These are phyloP conservation scores for Goniozus legneri DNA, from an alignment of 1,140 invertebrate species.

Conservation along the genomic window DNA sequence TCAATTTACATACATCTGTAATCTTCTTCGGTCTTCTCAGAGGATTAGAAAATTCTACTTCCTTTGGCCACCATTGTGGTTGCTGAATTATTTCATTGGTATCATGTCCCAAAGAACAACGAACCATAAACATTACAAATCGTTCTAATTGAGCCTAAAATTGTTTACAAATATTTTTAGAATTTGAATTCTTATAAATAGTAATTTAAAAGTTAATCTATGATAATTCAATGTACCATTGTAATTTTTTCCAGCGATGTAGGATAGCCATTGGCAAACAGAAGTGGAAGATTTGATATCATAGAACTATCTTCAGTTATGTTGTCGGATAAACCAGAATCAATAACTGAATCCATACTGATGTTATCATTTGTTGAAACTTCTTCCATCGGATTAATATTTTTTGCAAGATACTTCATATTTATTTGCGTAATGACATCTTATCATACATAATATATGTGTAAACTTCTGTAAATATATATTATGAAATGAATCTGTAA, in stretches of 20 bases:
- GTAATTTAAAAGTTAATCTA: not conserved
- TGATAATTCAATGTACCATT: conserved; percentile 35
- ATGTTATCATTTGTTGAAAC: not conserved
- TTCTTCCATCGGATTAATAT: not conserved
- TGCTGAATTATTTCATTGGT: conserved; percentile 57
- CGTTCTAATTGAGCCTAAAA: conserved; percentile 60
- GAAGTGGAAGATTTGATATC: conserved; percentile 65
- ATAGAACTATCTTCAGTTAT: conserved; percentile 48
- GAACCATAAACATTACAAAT: conserved; percentile 71
- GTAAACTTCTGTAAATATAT: not conserved
- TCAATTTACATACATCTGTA: conserved; percentile 45
- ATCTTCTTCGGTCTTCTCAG: conserved; percentile 57
- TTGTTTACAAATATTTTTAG: conserved; percentile 3
- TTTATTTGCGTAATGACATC: not conserved
- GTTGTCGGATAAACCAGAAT: conserved; percentile 6
- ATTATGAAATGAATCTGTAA: not conserved
- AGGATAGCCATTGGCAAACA: conserved; percentile 68
- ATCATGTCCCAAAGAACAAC: conserved; percentile 67
- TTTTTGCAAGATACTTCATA: not conserved
- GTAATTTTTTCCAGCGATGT: conserved; percentile 64
- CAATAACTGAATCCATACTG: not conserved
- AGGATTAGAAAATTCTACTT: conserved; percentile 63
- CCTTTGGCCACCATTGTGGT: conserved; percentile 68
- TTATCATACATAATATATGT: not conserved
- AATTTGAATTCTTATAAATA: not conserved